A percentile compares a stretch with the other conserved stretches of the same genome.
phyloP scores from a whole-genome alignment of 2,113 vertebrate genomes.

The Mobula birostris region DNA sequence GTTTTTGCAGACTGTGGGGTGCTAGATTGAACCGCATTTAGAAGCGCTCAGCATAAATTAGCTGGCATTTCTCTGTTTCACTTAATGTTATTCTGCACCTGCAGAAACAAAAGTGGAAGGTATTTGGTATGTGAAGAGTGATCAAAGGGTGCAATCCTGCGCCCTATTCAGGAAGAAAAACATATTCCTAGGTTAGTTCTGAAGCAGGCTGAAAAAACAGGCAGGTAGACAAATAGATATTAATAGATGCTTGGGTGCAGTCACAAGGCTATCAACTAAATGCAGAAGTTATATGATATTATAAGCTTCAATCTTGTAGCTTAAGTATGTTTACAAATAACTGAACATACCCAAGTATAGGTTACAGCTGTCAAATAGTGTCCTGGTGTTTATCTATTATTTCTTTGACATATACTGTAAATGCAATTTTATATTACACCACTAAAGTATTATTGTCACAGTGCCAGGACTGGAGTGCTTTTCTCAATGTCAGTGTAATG shows the following conservation, averaged over 20 bases:
- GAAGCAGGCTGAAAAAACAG: neutral
- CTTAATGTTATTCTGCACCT: neutral
- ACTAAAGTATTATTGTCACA: conserved; percentile 3
- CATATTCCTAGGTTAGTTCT: neutral
- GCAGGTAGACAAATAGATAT: conserved; percentile 6
- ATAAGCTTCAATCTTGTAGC: neutral
- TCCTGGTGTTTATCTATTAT: conserved; percentile 29
- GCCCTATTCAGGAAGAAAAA: neutral
- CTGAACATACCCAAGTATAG: neutral
- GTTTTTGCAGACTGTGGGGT: neutral
- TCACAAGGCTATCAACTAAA: neutral
- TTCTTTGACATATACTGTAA: neutral
- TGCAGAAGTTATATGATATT: neutral
- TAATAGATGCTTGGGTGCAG: neutral
- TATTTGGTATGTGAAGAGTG: neutral
- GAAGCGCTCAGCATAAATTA: neutral
- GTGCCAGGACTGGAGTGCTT: neutral
- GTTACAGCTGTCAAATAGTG: neutral
- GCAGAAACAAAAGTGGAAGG: neutral
- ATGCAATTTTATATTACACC: conserved; percentile 21
- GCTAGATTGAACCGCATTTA: neutral
- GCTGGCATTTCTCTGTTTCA: neutral
- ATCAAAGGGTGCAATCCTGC: neutral
- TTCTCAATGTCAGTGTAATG: neutral
- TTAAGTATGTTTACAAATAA: neutral